phyloP scores from a whole-genome alignment of 2,113 vertebrate species.

The Oryctolagus cuniculus region DNA sequence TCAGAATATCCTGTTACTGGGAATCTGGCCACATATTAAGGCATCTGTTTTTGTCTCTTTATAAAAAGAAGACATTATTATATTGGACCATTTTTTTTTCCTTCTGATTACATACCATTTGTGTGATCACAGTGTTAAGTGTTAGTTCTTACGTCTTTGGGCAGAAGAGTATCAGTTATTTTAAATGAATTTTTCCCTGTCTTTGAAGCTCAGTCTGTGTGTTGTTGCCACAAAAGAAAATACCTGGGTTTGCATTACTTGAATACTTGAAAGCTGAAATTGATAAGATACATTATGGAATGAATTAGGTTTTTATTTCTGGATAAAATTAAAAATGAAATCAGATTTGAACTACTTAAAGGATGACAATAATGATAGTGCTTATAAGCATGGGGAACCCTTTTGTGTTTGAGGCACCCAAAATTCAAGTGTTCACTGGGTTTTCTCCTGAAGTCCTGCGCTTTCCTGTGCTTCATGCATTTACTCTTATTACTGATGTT shows the following conservation, averaged over 20 bases:
- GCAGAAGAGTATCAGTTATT: conserved; percentile 34
- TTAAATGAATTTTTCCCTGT: not conserved
- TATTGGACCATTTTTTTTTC: not conserved
- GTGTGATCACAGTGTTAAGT: conserved; percentile 48
- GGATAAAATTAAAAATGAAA: not conserved
- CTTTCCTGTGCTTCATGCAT: conserved; percentile 4
- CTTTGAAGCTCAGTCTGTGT: conserved; percentile 41
- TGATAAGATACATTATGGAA: conserved; percentile 13
- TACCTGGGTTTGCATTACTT: conserved; percentile 48
- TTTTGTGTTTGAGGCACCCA: not conserved
- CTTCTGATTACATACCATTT: not conserved
- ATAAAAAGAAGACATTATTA: not conserved
- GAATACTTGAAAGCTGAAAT: conserved; percentile 69
- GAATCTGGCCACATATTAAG: conserved; percentile 30
- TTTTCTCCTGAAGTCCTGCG: conserved; percentile 19
- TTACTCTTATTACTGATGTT: conserved; percentile 50
- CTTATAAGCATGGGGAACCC: not conserved
- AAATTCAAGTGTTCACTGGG: conserved; percentile 37
- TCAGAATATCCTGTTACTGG: conserved; percentile 51
- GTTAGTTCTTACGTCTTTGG: conserved; percentile 50
- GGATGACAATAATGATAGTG: conserved; percentile 36
- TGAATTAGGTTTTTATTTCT: conserved; percentile 62
- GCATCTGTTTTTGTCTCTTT: conserved; percentile 8
- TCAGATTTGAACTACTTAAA: conserved; percentile 37
- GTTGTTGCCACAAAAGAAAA: conserved; percentile 62